Conservation (phyloP, 2,888 invertebrate species). For the Trypoxylon attenuatum region DNA sequence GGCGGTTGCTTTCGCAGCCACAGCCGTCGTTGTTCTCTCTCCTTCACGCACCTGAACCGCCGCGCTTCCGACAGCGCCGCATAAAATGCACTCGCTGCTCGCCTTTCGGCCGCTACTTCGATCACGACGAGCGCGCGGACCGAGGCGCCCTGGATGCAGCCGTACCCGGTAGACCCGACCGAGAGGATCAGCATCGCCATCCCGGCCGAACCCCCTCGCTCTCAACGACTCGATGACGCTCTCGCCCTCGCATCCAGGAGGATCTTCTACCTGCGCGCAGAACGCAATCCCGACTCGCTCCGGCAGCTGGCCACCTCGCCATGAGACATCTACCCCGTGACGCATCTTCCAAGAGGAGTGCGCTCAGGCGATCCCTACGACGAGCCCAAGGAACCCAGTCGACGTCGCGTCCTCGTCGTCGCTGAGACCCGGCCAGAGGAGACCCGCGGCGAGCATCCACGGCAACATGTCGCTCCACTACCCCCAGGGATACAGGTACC, state of each 20-base stretch:
- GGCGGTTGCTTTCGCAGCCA: not conserved
- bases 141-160: constrained; percentile 11
- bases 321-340: constrained; percentile 22
- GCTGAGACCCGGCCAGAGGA: too few species aligned
- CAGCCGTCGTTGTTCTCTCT: too few species aligned
- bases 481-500: constrained; percentile 69
- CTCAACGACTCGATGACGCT: constrained; percentile 31
- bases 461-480: constrained; percentile 68
- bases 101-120: constrained; percentile 27
- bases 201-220: not conserved
- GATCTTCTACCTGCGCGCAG: not conserved
- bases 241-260: constrained; percentile 1
- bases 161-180: constrained; percentile 25
- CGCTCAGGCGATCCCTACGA: not conserved
- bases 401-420: not conserved
- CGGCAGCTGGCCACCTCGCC: constrained; percentile 10
- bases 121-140: constrained; percentile 25
- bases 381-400: not conserved
- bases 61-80: not conserved
- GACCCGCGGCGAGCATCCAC: not conserved
- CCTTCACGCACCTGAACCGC: constrained; percentile 31
- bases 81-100: constrained; percentile 46
- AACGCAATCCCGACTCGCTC: not conserved
- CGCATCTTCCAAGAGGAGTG: constrained; percentile 16
- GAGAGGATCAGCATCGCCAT: not conserved